Evolutionary conservation across 2,888 invertebrate genomes (phyloP).

Genomic region (Eustalomyia histrio): DNA sequence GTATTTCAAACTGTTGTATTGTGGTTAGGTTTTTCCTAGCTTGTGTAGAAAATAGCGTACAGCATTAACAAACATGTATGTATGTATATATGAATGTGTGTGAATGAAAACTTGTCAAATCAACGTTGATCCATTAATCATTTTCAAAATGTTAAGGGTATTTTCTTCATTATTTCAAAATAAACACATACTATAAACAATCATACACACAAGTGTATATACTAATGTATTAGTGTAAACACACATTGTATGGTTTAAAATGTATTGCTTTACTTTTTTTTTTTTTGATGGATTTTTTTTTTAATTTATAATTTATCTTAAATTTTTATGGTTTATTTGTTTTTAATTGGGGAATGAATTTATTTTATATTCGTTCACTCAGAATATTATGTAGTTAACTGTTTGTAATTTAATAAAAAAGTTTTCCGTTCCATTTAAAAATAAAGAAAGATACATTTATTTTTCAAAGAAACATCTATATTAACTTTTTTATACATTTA

Average conservation of each 20-base stretch:
- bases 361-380: conserved; percentile 13
- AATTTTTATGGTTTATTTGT: conserved; percentile 46
- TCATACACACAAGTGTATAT: too few species aligned
- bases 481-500: too few species aligned
- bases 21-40: neutral
- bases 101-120: conserved; percentile 49
- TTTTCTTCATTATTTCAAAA: conserved; percentile 25
- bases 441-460: too few species aligned
- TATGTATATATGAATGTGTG: too few species aligned
- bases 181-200: neutral
- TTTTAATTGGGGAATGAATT: conserved; percentile 45
- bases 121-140: conserved; percentile 54
- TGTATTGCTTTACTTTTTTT: neutral
- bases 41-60: neutral
- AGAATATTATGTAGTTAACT: too few species aligned
- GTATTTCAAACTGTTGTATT: conserved; percentile 1
- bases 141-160: conserved; percentile 42
- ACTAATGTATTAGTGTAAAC: neutral
- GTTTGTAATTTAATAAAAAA: too few species aligned
- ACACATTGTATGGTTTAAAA: neutral
- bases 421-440: too few species aligned
- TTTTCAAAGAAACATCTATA: too few species aligned
- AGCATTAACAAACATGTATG: conserved; percentile 15
- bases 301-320: conserved; percentile 10
- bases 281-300: conserved; percentile 12